Percentiles rank a stretch among this genome's conserved stretches.
Evolutionary conservation across 2,888 invertebrate species (phyloP).

Genomic region (Cryptocheilus praepositus): DNA sequence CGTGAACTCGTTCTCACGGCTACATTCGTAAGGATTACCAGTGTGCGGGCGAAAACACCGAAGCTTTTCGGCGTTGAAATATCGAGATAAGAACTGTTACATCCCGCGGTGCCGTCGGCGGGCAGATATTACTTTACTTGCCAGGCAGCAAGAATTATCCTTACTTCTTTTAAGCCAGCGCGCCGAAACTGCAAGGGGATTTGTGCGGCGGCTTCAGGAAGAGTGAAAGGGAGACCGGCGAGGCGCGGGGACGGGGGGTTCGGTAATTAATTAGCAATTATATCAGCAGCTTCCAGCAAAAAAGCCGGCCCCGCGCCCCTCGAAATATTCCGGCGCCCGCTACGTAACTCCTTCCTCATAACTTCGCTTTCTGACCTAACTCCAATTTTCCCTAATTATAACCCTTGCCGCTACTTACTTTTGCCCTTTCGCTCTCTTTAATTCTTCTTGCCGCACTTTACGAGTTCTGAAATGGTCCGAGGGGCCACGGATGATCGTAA

Average conservation of each 20-base stretch:
- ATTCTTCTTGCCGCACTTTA: background rate
- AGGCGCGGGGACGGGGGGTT: slow-evolving; percentile 11
- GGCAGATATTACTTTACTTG: slow-evolving; percentile 19
- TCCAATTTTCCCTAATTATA: slow-evolving; percentile 30
- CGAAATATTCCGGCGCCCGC: slow-evolving; percentile 28
- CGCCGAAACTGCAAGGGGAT: slow-evolving; percentile 31
- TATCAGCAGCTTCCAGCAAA: slow-evolving; percentile 40
- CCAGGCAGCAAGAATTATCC: slow-evolving; percentile 34
- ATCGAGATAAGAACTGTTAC: too few species aligned
- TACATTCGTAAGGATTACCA: too few species aligned
- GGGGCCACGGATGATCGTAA: too few species aligned
- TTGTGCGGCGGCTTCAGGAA: slow-evolving; percentile 3
- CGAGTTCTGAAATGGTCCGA: too few species aligned
- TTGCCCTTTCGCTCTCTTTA: slow-evolving; percentile 1
- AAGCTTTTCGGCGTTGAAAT: too few species aligned
- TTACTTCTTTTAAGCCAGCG: slow-evolving; percentile 36
- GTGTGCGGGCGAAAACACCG: too few species aligned
- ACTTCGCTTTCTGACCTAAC: slow-evolving; percentile 26
- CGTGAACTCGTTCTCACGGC: too few species aligned
- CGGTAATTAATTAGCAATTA: slow-evolving; percentile 55
- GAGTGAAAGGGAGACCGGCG: slow-evolving; percentile 3
- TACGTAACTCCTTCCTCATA: background rate
- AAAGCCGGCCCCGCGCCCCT: slow-evolving; percentile 28
- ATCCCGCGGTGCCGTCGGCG: too few species aligned
- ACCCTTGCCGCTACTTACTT: background rate